Evolutionary conservation across 1,140 invertebrate species (phyloP), one percentile per base, ranked within the genome.

Genomic region (Fragariocoptes setiger): DNA sequence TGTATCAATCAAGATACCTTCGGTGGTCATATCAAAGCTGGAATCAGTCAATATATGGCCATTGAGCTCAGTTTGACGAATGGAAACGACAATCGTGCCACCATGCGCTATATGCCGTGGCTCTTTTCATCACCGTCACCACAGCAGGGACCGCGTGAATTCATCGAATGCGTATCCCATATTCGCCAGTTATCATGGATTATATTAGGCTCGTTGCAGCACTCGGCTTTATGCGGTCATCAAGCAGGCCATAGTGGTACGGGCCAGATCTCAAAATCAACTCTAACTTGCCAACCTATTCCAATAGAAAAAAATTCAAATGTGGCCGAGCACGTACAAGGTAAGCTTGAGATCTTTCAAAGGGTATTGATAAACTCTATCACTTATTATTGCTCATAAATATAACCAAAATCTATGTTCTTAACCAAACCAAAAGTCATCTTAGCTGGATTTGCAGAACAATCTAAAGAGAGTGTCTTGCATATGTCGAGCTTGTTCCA

Each of bases 281-380:
- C 8, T n/a, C 8, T 31, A 8, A 31, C 25, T 47, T 82, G 72
- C 48, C 73, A 77, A 50, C 85, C 88, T 12, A 72, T 97, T 45
- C 86, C 88, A 15, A 73, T 92, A 51, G 86, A 94, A 58, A 78
- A 79, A 25, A 83, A 78, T 19, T 80, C 78, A 51, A 76, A 90
- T 54, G 77, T 97, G 51, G 82, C 86, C 20, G 88, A 95, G 63
- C 82, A 94, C 54, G 72, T 95, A 43, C 80, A 95, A 65, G n/a
- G n/a, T n/a, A n/a, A n/a, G n/a, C n/a, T n/a, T n/a, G n/a, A n/a
- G n/a, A n/a, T n/a, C n/a, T n/a, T n/a, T n/a, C n/a, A n/a, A n/a
- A n/a, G n/a, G n/a, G n/a, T n/a, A n/a, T n/a, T n/a, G n/a, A n/a
- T n/a, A n/a, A n/a, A n/a, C n/a, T n/a, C n/a, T n/a, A n/a, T n/a